Conservation (phyloP, 2,113 vertebrate species). For the western clawed frog (Xenopus tropicalis) region DNA sequence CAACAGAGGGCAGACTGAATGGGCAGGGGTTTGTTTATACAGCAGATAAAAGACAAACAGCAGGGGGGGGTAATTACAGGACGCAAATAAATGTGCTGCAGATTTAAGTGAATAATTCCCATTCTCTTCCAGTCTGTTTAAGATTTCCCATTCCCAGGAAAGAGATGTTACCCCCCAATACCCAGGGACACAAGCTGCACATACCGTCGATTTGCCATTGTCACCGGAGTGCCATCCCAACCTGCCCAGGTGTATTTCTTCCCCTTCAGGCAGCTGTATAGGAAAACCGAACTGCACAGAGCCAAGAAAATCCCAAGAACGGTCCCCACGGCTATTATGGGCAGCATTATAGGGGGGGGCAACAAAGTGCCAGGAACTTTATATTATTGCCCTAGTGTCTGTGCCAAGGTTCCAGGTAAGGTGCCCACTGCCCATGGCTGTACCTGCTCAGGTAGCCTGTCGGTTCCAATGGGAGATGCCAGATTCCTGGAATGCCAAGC, state of each 20-base stretch:
- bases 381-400: too few relatives aligned
- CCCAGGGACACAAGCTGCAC: slow-evolving; percentile 4
- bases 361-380: slow-evolving; percentile 26
- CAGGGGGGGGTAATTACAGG: too few relatives aligned
- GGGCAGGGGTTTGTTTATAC: too few relatives aligned
- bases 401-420: not conserved
- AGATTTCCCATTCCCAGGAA: not conserved
- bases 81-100: too few relatives aligned
- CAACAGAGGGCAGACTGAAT: too few relatives aligned
- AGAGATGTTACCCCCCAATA: too few relatives aligned
- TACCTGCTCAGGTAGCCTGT: too few relatives aligned
- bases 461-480: not conserved
- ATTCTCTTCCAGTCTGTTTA: too few relatives aligned
- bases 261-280: slow-evolving; percentile 71
- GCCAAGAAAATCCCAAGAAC: slow-evolving; percentile 73
- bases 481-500: slow-evolving; percentile 10
- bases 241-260: slow-evolving; percentile 65
- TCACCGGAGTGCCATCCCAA: slow-evolving; percentile 57
- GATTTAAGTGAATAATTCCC: too few relatives aligned
- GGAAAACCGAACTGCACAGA: slow-evolving; percentile 73
- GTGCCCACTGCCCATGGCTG: not conserved
- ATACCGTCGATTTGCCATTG: slow-evolving; percentile 72
- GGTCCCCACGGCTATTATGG: slow-evolving; percentile 74
- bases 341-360: slow-evolving; percentile 57
- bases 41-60: too few relatives aligned